Evolutionary conservation across 2,888 invertebrate species (phyloP), one percentile per base, ranked within the genome.

Genomic region (Cerastis leucographa): DNA sequence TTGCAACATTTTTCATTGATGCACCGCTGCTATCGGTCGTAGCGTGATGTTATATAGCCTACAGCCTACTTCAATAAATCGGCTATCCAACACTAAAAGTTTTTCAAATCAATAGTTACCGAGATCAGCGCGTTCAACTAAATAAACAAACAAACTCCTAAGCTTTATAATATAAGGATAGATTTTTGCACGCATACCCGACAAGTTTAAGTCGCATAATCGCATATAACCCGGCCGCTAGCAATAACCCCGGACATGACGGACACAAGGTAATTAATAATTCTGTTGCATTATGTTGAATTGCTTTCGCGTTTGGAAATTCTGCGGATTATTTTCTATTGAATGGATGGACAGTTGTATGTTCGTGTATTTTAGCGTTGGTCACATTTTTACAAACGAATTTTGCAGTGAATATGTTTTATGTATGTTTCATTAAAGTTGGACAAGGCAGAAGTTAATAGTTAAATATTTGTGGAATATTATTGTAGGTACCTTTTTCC

Each of bases 251-350:
- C 62, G 62, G 14, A 64, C 35, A 56, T 84, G 85, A 80, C 71
- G 64, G 46, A 66, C 62, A 29, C 66, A 54, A 49, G 44, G 44
- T 76, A 76, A 84, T 87, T 76, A 85, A 84, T 84, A 84, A 87
- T 87, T 84, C 69, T 74, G 74, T 67, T 74, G 71, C 64, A 76
- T 84, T 74, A 78, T 61, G 68, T 75, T 62, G 35, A 74, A 79
- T 79, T 74, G 76, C 65, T 71, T 77, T 74, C 65, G 40, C 62
- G 69, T 85, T 66, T 12, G 49, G 29, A 59, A 67, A 73, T 71
- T 70, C 42, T 42, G 72, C 29, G 86, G 44, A 78, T 84, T 76
- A 74, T 79, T 83, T 86, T 72, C 44, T 29, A 65, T 56, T 64
- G 46, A 68, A 61, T 67, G 64, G 25, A 61, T 56, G 59, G 35